Percentiles rank a stretch among this genome's conserved stretches.
Evolutionary conservation across 2,797 vertebrate species (phyloP).

Genomic region (Monodelphis domestica): DNA sequence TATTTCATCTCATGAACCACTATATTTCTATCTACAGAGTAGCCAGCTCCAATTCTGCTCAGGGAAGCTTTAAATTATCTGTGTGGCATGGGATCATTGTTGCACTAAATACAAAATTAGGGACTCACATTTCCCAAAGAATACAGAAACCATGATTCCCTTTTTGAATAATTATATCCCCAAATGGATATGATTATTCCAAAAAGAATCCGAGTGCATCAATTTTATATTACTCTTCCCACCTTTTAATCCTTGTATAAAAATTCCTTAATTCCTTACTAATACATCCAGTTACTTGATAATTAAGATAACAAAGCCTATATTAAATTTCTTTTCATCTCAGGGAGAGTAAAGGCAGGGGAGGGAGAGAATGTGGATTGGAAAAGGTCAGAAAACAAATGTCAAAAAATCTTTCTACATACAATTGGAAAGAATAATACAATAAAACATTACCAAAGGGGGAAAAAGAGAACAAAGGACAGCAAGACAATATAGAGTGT

Average conservation of each 20-base stretch:
- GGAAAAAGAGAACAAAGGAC: neutral
- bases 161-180: neutral
- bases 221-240: neutral
- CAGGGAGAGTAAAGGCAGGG: no score
- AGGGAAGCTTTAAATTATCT: neutral
- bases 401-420: no score
- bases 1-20: neutral
- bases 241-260: neutral
- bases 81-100: neutral
- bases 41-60: neutral
- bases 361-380: no score
- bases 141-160: neutral
- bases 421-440: no score
- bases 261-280: neutral
- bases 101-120: neutral
- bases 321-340: no score
- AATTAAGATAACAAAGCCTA: no score
- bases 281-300: neutral
- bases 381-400: no score
- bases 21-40: neutral
- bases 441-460: no score
- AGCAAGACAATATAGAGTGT: neutral
- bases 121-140: neutral
- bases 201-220: neutral
- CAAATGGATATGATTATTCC: neutral